These are phyloP conservation scores for Urocolius indicus DNA, from an alignment of 2,113 vertebrate species.

Conservation along the genomic window DNA sequence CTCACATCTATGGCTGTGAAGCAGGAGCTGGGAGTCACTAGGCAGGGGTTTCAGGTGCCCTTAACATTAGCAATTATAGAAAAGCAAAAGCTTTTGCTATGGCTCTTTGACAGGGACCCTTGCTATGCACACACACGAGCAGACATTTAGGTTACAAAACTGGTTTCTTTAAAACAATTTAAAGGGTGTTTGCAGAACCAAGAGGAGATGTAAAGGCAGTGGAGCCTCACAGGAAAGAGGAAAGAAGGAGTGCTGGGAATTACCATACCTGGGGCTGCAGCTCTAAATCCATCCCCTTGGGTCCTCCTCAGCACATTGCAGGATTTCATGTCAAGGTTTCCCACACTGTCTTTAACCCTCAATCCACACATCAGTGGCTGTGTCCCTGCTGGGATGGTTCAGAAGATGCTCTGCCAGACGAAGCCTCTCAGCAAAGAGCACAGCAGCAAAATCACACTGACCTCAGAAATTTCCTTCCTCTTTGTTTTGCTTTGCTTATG, in stretches of 20 bases:
- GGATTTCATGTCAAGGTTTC: constrained; percentile 16
- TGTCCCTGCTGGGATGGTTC: neutral
- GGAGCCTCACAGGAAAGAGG: neutral
- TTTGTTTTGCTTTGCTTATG: neutral
- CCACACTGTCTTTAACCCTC: neutral
- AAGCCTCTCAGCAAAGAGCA: neutral
- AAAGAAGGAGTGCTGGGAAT: neutral
- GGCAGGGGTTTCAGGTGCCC: neutral
- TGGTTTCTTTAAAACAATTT: neutral
- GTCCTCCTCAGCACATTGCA: neutral
- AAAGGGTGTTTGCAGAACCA: neutral
- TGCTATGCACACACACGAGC: neutral
- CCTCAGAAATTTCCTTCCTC: neutral
- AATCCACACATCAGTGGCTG: neutral
- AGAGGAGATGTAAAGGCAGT: neutral
- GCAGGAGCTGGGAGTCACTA: neutral
- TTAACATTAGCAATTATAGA: neutral
- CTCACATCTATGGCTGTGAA: neutral
- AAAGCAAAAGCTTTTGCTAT: neutral
- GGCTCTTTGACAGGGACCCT: neutral
- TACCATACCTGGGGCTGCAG: neutral
- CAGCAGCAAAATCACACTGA: neutral
- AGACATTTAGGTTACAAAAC: neutral
- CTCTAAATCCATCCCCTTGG: neutral
- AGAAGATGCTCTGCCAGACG: neutral